Percentiles rank a stretch among this genome's conserved stretches.
phyloP scores from a whole-genome alignment of 1,140 invertebrate species.

The Stenopsyche tienmushanensis region DNA sequence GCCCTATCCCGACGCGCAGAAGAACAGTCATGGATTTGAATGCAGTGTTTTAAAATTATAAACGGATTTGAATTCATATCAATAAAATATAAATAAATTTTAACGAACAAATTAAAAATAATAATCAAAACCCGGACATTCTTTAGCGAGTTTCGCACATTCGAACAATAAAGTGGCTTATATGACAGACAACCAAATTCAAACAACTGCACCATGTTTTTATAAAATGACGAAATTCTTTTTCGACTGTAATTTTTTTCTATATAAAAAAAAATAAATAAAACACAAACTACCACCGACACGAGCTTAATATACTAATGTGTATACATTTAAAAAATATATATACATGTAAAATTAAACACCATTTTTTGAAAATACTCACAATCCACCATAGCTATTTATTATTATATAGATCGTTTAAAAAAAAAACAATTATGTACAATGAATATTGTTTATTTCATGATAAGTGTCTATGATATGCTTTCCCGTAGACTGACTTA shows the following conservation, averaged over 20 bases:
- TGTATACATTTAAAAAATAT: neutral
- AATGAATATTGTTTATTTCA: neutral
- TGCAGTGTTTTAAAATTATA: neutral
- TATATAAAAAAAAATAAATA: too few species aligned
- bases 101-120: too few species aligned
- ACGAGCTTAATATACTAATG: constrained; percentile 18
- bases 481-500: constrained; percentile 39
- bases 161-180: too few species aligned
- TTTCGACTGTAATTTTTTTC: too few species aligned
- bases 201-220: too few species aligned
- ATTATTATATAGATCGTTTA: neutral
- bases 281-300: constrained; percentile 11
- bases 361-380: neutral
- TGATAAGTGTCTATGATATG: constrained; percentile 36
- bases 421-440: neutral
- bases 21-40: too few species aligned
- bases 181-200: too few species aligned
- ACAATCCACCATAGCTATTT: neutral
- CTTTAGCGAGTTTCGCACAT: too few species aligned
- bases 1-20: too few species aligned
- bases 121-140: too few species aligned
- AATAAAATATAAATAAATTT: neutral
- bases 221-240: too few species aligned
- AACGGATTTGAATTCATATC: neutral
- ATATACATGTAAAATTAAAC: neutral